Evolutionary conservation across 2,797 vertebrate genomes (phyloP), one percentile per base, ranked within the genome.

Genomic region (Morelia viridis): DNA sequence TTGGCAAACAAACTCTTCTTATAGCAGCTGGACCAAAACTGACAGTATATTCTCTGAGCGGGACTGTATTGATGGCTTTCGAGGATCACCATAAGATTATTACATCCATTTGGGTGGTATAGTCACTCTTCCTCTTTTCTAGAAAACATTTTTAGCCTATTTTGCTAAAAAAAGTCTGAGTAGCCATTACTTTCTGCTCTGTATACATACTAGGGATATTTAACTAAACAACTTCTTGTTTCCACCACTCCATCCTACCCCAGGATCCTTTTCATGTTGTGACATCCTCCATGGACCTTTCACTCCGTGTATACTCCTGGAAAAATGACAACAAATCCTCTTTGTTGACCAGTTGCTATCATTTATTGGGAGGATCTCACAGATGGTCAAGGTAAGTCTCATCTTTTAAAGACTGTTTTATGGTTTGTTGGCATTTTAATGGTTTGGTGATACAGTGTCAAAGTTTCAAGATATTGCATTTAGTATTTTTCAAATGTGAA

Each of bases 91-190:
- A 92, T 0, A 93, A 95, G 94, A 96, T 97, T 28, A 98, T 98
- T 91, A 93, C 97, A 0, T 97, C 98, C n/a, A 57, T 98, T 91
- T 97, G 97, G 96, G 98, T 98, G 98, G 98, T 98, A 96, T 96
- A 31, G 92, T 87, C 64, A 92, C 91, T 91, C 50, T 83, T 96
- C 57, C 64, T 93, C 93, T 90, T n/a, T 19, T 85, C 62, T 8
- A 41, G 7, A 46, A 9, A 80, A 53, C 50, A 53, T 53, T 80
- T 71, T 71, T 46, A 46, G 76, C 24, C 35, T 80, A 46, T 80
- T 80, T 80, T 80, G 19, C 71, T 41, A 46, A 80, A 46, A 22
- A 9, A 64, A n/a, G 4, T 35, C 35, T 11, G 35, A 46, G 35
- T 46, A 46, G 71, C 6, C 46, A 58, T 83, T 94, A 92, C 26